Conservation (phyloP, 2,113 vertebrate genomes). For the Dryoscopus gambensis region DNA sequence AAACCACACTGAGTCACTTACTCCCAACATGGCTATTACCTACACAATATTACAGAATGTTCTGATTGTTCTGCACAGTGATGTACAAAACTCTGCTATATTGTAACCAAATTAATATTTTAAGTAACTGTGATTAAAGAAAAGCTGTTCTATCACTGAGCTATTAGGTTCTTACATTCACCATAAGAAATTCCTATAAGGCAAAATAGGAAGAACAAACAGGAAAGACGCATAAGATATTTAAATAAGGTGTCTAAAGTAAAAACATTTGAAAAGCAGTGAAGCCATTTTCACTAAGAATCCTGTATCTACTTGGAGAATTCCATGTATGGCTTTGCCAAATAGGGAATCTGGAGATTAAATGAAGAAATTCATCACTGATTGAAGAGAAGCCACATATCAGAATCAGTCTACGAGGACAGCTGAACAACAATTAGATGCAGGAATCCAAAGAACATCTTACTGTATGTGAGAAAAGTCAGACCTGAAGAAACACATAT, state of each 20-base stretch:
- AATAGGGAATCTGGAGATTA: neutral
- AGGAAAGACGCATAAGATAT: accelerated
- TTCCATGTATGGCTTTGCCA: neutral
- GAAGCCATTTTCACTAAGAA: neutral
- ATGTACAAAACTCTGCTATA: neutral
- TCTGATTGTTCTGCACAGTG: neutral
- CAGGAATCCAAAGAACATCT: neutral
- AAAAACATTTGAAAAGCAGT: neutral
- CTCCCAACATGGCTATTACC: neutral
- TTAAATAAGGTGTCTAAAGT: neutral
- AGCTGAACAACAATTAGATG: neutral
- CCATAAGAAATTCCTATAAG: neutral
- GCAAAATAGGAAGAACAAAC: neutral
- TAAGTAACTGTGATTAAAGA: neutral
- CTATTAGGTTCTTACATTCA: neutral
- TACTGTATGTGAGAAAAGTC: neutral
- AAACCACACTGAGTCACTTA: neutral
- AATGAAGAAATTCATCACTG: neutral
- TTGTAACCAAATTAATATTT: neutral
- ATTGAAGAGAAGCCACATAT: neutral
- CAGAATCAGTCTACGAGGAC: neutral
- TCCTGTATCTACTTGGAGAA: neutral
- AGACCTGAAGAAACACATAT: neutral
- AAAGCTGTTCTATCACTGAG: neutral
- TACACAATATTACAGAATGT: neutral